Evolutionary conservation across 2,113 vertebrate species (phyloP).

Genomic region (Pseudopodoces humilis): DNA sequence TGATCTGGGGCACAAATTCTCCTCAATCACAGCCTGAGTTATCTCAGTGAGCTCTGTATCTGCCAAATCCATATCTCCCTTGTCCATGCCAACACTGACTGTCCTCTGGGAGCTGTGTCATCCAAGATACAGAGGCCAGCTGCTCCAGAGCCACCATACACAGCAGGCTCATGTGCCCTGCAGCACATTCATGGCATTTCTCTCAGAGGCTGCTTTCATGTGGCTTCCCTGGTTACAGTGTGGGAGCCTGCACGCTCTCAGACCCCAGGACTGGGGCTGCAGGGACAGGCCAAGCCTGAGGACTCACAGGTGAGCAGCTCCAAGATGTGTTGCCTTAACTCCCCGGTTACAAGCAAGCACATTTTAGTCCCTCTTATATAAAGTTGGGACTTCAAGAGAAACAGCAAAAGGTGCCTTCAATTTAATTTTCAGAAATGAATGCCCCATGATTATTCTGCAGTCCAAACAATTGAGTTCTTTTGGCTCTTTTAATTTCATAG

Average conservation of each 20-base stretch:
- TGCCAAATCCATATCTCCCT: not conserved
- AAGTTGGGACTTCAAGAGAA: not conserved
- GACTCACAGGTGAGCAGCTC: not conserved
- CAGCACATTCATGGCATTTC: not conserved
- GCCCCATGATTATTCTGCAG: not conserved
- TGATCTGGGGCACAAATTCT: not conserved
- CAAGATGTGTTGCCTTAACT: not conserved
- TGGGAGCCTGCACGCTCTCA: fast-evolving
- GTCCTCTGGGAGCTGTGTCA: not conserved
- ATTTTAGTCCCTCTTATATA: not conserved
- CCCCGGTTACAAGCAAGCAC: not conserved
- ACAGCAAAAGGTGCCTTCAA: not conserved
- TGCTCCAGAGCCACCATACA: not conserved
- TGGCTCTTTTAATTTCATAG: not conserved
- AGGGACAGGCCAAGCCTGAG: not conserved
- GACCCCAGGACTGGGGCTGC: not conserved
- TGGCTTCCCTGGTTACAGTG: not conserved
- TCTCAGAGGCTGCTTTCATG: not conserved
- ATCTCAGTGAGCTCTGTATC: not conserved
- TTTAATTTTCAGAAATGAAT: not conserved
- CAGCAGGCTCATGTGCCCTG: not conserved
- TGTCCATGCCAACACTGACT: not conserved
- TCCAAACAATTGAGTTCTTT: not conserved
- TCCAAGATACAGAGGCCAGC: not conserved
- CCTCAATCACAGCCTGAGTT: not conserved